phyloP scores from a whole-genome alignment of 92 coral and sea anemone species.

The Porites lobata region DNA sequence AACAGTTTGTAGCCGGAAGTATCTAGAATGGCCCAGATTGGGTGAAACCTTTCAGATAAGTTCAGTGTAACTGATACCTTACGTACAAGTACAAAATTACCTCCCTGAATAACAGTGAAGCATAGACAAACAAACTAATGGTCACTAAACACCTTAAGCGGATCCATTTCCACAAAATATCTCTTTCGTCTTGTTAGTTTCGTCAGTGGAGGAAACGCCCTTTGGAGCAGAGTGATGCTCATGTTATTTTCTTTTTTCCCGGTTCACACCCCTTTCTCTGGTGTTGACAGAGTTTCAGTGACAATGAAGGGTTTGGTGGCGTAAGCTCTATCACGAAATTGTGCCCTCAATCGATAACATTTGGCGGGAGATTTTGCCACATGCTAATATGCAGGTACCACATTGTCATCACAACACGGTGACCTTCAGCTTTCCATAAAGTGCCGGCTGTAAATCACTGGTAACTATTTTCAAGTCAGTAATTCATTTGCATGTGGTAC shows the following conservation, averaged over 20 bases:
- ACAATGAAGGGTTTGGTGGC: conserved; percentile 2
- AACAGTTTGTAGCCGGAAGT: too few relatives aligned
- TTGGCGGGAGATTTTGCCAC: conserved; percentile 39
- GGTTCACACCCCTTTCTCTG: conserved; percentile 29
- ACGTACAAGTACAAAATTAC: background rate
- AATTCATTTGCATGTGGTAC: too few relatives aligned
- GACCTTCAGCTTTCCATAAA: too few relatives aligned
- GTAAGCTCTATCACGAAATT: conserved; percentile 24
- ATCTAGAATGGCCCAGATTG: too few relatives aligned
- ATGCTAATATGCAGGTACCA: conserved; percentile 15
- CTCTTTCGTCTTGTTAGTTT: background rate
- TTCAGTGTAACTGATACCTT: too few relatives aligned
- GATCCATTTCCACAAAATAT: too few relatives aligned
- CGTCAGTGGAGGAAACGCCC: conserved; percentile 16
- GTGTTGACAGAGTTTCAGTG: too few relatives aligned
- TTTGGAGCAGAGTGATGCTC: background rate
- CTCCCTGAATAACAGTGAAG: background rate
- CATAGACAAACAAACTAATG: background rate
- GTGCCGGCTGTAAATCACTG: too few relatives aligned
- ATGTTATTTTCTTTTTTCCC: background rate
- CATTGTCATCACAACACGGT: background rate
- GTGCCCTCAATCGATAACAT: background rate
- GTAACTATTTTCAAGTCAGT: too few relatives aligned
- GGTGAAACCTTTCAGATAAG: too few relatives aligned
- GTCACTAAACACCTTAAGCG: too few relatives aligned